phyloP scores from a whole-genome alignment of 2,888 invertebrate genomes.

The Blera fallax region DNA sequence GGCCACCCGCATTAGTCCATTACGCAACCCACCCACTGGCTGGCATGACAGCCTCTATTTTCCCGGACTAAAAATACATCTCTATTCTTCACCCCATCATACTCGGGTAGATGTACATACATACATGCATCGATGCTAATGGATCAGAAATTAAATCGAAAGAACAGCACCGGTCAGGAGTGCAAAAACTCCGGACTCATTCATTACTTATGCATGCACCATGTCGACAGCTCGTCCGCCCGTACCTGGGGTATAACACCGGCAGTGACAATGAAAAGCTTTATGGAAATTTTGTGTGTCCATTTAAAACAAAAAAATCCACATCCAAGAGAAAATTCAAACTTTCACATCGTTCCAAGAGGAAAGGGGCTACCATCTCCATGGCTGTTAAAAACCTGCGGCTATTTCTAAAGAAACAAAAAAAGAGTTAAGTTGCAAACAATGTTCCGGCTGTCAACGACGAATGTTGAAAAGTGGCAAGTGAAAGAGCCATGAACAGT shows the following conservation, averaged over 20 bases:
- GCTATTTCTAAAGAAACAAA: constrained; percentile 29
- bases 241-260: background rate
- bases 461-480: constrained; percentile 25
- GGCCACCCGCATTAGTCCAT: constrained; percentile 24
- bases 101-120: too few relatives aligned
- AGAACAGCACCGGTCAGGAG: constrained; percentile 53
- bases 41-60: constrained; percentile 13
- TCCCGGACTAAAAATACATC: background rate
- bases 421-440: constrained; percentile 47
- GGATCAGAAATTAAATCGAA: constrained; percentile 67
- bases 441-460: constrained; percentile 59
- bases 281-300: constrained; percentile 56
- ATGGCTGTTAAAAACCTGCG: constrained; percentile 29
- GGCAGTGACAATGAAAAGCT: constrained; percentile 28
- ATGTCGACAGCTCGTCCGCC: constrained; percentile 38
- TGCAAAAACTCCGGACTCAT: constrained; percentile 60
- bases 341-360: constrained; percentile 20
- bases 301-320: constrained; percentile 37
- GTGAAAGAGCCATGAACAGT: background rate
- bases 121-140: constrained; percentile 54
- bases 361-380: background rate
- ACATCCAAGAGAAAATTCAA: constrained; percentile 36
- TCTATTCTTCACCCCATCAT: background rate
- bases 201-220: constrained; percentile 63
- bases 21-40: background rate